phyloP scores from a whole-genome alignment of 2,888 invertebrate genomes.

The Nomada goodeniana region DNA sequence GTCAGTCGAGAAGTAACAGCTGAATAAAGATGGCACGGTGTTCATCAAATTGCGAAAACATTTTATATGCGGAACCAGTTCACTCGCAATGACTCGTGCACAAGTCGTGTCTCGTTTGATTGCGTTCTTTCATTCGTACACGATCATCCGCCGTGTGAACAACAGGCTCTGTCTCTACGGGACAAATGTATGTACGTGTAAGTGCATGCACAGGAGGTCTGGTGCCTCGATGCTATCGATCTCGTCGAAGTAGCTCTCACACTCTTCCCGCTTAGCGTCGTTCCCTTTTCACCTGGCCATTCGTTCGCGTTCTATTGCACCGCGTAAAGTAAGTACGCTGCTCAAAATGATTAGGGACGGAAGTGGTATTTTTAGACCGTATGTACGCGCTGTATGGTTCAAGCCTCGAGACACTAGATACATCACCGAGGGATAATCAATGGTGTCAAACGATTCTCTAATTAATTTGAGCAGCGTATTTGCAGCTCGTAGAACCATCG shows the following conservation, averaged over 20 bases:
- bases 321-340: neutral
- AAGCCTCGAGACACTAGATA: neutral
- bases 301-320: neutral
- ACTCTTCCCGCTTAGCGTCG: constrained; percentile 1
- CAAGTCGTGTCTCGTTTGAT: constrained; percentile 11
- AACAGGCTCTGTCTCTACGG: constrained; percentile 39
- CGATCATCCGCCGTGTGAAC: constrained; percentile 19
- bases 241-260: neutral
- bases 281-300: neutral
- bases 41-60: constrained; percentile 30
- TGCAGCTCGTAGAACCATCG: neutral
- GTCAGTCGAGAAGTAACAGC: constrained; percentile 47
- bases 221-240: constrained; percentile 31
- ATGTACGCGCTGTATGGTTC: neutral
- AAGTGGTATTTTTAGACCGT: neutral
- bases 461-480: neutral
- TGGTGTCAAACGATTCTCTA: neutral
- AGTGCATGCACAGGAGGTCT: constrained; percentile 34
- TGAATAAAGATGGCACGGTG: constrained; percentile 48
- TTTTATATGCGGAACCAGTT: constrained; percentile 22
- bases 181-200: constrained; percentile 35
- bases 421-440: neutral
- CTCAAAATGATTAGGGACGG: neutral
- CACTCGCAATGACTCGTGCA: constrained; percentile 31
- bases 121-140: constrained; percentile 13